These are phyloP conservation scores for Paramormyrops kingsleyae DNA, from an alignment of 2,113 vertebrate species.

Conservation along the genomic window DNA sequence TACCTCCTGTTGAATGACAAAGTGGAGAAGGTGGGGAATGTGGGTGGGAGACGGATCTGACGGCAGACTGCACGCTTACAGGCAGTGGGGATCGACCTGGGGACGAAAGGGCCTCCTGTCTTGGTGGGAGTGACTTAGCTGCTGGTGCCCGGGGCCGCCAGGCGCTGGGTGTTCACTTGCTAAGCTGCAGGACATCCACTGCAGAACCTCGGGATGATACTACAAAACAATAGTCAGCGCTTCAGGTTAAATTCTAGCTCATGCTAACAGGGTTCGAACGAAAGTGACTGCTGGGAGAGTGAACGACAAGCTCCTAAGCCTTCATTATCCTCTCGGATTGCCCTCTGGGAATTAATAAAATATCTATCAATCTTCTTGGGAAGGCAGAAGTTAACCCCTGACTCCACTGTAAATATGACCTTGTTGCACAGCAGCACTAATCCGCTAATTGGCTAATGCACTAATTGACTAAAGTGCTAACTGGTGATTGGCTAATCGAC, in stretches of 20 bases:
- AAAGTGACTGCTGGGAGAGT: neutral
- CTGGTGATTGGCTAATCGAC: too few relatives aligned
- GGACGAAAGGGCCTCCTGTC: neutral
- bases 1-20: neutral
- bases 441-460: neutral
- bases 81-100: neutral
- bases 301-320: neutral
- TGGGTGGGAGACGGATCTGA: neutral
- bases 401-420: neutral
- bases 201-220: neutral
- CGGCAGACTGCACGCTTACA: neutral
- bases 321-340: neutral
- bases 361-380: neutral
- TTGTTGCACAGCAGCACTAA: neutral
- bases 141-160: neutral
- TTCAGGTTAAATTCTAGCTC: neutral
- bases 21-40: neutral
- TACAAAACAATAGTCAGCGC: neutral
- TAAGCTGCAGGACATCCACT: neutral
- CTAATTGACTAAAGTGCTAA: neutral
- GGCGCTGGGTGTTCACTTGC: neutral
- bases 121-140: neutral
- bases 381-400: neutral
- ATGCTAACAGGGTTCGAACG: neutral
- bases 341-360: neutral